Conservation (phyloP, 2,113 vertebrate genomes). For the Coturnix japonica region DNA sequence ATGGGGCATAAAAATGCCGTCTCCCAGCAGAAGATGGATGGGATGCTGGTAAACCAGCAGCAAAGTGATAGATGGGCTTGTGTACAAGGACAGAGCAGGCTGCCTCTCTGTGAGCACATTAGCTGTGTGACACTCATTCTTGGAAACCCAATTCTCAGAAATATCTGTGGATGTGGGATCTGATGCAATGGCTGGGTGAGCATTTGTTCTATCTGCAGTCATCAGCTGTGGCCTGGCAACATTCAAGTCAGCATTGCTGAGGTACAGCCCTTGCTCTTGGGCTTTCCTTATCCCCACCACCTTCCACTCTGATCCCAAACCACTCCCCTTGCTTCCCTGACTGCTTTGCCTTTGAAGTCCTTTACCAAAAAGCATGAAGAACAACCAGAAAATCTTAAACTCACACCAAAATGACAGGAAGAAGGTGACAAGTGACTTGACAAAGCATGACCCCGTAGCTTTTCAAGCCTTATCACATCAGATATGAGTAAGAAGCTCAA, state of each 20-base stretch:
- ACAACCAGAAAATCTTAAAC: not conserved
- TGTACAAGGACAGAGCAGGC: not conserved
- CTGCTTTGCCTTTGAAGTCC: not conserved
- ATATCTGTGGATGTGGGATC: not conserved
- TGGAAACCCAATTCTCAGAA: not conserved
- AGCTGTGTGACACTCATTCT: not conserved
- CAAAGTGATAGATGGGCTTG: not conserved
- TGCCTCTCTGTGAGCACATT: not conserved
- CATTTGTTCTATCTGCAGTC: not conserved
- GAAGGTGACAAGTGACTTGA: not conserved
- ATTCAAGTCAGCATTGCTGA: accelerated
- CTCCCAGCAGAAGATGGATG: not conserved
- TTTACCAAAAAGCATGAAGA: not conserved
- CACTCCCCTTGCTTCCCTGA: not conserved
- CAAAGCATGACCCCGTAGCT: not conserved
- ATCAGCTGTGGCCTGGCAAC: not conserved
- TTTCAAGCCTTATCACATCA: not conserved
- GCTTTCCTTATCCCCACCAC: not conserved
- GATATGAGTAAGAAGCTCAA: not conserved
- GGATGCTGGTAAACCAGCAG: not conserved
- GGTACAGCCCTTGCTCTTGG: not conserved
- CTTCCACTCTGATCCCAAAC: not conserved
- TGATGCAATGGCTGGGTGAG: not conserved
- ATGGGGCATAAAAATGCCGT: not conserved
- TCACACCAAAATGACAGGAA: not conserved